Conservation (phyloP, 2,888 invertebrate species). For the Caenorhabditis macrosperma region DNA sequence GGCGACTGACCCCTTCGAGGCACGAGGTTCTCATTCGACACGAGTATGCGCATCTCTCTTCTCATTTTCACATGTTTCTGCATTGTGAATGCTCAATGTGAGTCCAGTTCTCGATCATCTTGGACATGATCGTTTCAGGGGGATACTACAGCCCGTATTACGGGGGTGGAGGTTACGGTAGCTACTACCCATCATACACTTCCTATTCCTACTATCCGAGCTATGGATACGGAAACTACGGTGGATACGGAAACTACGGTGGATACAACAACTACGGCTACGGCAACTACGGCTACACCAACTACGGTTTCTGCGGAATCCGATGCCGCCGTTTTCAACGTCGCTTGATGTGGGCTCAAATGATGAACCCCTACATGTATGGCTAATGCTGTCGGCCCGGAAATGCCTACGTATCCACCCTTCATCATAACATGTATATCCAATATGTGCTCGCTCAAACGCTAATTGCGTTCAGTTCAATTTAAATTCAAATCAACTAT, state of each 20-base stretch:
- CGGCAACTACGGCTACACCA: conserved; percentile 14
- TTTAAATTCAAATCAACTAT: conserved; percentile 1
- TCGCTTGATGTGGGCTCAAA: conserved; percentile 49
- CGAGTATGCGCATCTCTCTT: conserved; percentile 34
- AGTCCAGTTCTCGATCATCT: conserved; percentile 1
- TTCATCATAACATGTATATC: background rate
- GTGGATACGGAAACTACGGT: conserved; percentile 31
- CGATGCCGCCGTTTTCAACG: conserved; percentile 47
- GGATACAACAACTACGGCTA: conserved; percentile 29
- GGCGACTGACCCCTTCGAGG: conserved; percentile 1
- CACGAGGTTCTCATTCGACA: background rate
- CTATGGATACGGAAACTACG: conserved; percentile 35
- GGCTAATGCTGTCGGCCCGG: background rate
- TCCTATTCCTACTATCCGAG: conserved; percentile 40
- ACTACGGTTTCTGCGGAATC: conserved; percentile 32
- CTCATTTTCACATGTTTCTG: conserved; percentile 23
- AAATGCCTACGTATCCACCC: background rate
- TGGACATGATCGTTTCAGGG: conserved; percentile 8
- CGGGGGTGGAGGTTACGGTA: conserved; percentile 15
- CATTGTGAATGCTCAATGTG: conserved; percentile 39
- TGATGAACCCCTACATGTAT: conserved; percentile 43
- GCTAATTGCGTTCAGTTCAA: background rate
- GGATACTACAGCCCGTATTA: conserved; percentile 44
- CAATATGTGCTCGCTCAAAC: background rate
- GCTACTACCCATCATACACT: conserved; percentile 20